phyloP scores from a whole-genome alignment of 1,140 invertebrate species.

The Nasonia vitripennis region DNA sequence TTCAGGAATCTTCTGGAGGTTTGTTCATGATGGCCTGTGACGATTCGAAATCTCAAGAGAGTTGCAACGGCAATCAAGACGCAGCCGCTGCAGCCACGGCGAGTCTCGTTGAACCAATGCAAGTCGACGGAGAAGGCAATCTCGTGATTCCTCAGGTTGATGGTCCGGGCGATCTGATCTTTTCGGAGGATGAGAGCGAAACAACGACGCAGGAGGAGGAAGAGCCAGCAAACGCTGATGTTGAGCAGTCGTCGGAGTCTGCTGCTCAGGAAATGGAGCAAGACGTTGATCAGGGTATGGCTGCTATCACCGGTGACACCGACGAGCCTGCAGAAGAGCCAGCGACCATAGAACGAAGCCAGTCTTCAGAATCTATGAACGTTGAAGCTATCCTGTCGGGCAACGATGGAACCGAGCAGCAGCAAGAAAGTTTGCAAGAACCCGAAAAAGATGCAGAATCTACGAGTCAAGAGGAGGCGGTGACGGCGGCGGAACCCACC shows the following conservation, averaged over 20 bases:
- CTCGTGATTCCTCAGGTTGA: slow-evolving; percentile 73
- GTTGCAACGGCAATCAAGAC: slow-evolving; percentile 71
- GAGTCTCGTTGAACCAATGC: slow-evolving; percentile 66
- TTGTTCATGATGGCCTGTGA: slow-evolving; percentile 71
- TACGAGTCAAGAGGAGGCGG: not conserved
- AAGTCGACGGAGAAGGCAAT: slow-evolving; percentile 71
- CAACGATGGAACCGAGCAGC: not conserved
- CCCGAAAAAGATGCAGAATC: not conserved
- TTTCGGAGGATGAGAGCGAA: slow-evolving; percentile 65
- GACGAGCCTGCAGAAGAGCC: slow-evolving; percentile 47
- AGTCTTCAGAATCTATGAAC: slow-evolving; percentile 45
- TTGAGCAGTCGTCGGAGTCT: not conserved
- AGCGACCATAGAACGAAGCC: not conserved
- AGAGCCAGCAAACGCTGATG: slow-evolving; percentile 19
- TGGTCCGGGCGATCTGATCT: slow-evolving; percentile 65
- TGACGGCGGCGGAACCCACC: not conserved
- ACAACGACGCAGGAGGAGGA: slow-evolving; percentile 30
- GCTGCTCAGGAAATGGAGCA: slow-evolving; percentile 64
- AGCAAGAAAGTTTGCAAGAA: not conserved
- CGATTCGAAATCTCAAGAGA: slow-evolving; percentile 66
- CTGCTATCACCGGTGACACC: slow-evolving; percentile 50
- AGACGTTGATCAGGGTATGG: slow-evolving; percentile 68
- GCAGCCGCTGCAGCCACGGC: slow-evolving; percentile 62
- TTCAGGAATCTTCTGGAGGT: slow-evolving; percentile 70
- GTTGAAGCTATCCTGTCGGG: slow-evolving; percentile 46